Conservation (phyloP, 2,113 vertebrate species). For the Barnardius zonarius region DNA sequence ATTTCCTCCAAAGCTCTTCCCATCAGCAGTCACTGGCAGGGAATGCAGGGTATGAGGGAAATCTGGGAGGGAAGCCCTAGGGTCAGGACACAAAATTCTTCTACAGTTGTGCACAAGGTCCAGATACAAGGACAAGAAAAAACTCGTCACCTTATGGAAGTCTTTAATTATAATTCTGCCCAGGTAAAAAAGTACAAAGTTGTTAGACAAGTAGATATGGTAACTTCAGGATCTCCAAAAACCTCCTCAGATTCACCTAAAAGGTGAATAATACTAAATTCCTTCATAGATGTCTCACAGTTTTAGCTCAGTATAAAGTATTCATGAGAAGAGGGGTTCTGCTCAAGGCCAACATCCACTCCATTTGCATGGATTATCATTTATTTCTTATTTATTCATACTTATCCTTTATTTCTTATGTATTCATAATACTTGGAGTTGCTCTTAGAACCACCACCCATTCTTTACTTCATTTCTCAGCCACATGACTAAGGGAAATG, state of each 20-base stretch:
- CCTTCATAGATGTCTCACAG: background rate
- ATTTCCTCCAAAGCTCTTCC: background rate
- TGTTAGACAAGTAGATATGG: background rate
- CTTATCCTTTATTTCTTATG: background rate
- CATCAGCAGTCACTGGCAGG: slow-evolving; percentile 6
- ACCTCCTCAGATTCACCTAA: background rate
- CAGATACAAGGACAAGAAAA: background rate
- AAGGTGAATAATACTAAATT: background rate
- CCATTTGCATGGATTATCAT: background rate
- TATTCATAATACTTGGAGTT: background rate
- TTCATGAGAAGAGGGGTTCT: background rate
- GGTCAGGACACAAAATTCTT: background rate
- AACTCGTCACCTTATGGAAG: background rate
- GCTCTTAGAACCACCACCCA: background rate
- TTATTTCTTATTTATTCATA: background rate
- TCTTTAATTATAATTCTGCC: background rate
- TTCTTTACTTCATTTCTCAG: background rate
- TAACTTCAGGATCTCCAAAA: background rate
- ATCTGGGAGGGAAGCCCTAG: background rate
- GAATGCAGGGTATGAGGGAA: slow-evolving; percentile 37
- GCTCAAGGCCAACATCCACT: background rate
- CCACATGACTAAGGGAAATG: background rate
- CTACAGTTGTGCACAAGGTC: background rate
- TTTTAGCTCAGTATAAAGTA: background rate
- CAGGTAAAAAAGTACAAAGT: background rate